phyloP scores from a whole-genome alignment of 2,888 invertebrate species.

The Stomorhina lunata region DNA sequence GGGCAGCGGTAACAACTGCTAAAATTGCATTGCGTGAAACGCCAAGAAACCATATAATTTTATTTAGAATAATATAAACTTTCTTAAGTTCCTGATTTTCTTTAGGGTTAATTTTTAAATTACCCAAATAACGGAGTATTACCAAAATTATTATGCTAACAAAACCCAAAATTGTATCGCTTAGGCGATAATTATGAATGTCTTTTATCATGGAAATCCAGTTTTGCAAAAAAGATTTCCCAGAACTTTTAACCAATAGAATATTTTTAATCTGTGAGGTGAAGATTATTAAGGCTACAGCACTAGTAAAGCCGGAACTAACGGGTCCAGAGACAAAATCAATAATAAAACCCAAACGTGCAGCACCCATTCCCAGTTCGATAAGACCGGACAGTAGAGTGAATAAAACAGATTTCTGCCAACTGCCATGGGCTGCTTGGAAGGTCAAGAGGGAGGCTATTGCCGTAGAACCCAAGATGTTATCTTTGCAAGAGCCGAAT shows the following conservation, averaged over 20 bases:
- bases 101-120: conserved; percentile 83
- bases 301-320: conserved; percentile 93
- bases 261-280: conserved; percentile 92
- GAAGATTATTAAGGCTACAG: conserved; percentile 92
- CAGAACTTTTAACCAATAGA: conserved; percentile 86
- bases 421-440: conserved; percentile 85
- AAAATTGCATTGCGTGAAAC: conserved; percentile 91
- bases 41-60: conserved; percentile 86
- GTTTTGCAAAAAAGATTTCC: conserved; percentile 88
- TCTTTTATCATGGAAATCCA: conserved; percentile 87
- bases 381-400: conserved; percentile 89
- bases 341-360: conserved; percentile 91
- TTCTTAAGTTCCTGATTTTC: conserved; percentile 75
- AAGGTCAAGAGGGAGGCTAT: conserved; percentile 93
- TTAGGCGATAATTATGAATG: conserved; percentile 83
- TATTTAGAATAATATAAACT: conserved; percentile 82
- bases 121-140: conserved; percentile 86
- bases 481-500: conserved; percentile 94
- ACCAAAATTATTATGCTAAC: conserved; percentile 88
- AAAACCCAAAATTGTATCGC: conserved; percentile 89
- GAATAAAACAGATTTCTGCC: conserved; percentile 86
- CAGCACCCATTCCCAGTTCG: conserved; percentile 88
- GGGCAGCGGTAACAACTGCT: conserved; percentile 85
- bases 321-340: conserved; percentile 95
- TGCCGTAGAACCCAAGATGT: conserved; percentile 95